These are phyloP conservation scores for Labeo catla DNA, from an alignment of 2,113 vertebrate species.

Conservation along the genomic window DNA sequence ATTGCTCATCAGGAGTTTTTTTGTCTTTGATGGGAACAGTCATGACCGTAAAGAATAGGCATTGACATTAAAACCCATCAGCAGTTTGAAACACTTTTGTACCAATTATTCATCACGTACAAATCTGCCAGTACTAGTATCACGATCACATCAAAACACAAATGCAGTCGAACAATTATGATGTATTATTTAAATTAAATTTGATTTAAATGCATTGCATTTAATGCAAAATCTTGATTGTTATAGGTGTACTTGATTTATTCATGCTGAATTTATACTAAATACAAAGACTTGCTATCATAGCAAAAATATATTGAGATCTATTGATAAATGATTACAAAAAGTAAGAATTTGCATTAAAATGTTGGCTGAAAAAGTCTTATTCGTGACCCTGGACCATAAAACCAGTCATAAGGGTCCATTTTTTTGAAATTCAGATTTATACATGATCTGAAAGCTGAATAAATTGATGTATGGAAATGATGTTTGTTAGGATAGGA, in stretches of 20 bases:
- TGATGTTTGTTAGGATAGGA: too few species aligned
- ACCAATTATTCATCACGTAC: neutral
- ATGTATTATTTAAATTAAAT: neutral
- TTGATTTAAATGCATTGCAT: too few species aligned
- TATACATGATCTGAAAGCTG: too few species aligned
- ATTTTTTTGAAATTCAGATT: too few species aligned
- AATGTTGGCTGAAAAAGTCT: neutral
- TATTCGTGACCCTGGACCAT: too few species aligned
- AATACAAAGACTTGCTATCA: too few species aligned
- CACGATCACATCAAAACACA: neutral
- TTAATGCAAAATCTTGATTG: neutral
- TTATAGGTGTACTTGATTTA: too few species aligned
- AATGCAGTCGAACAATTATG: neutral
- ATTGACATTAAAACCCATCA: neutral
- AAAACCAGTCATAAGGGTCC: too few species aligned
- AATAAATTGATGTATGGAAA: too few species aligned
- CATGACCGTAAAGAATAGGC: conserved; percentile 6
- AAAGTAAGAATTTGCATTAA: neutral
- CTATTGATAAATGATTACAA: neutral
- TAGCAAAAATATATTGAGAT: too few species aligned
- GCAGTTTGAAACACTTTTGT: neutral
- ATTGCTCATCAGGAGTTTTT: conserved; percentile 55
- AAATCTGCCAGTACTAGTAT: neutral
- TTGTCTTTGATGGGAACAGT: neutral
- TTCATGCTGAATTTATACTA: too few species aligned